Evolutionary conservation across 2,888 invertebrate genomes (phyloP).

Genomic region (Helleia helle): DNA sequence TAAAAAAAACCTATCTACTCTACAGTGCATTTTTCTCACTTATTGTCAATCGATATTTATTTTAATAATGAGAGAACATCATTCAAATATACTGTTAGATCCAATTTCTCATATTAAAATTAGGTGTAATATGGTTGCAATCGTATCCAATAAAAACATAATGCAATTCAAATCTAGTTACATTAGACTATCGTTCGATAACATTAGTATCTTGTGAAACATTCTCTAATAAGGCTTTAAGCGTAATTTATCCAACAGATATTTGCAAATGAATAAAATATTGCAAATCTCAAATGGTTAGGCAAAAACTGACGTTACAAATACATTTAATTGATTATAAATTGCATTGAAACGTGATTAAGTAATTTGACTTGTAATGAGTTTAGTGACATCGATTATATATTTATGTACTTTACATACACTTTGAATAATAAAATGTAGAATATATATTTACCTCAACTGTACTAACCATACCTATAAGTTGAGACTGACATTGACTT

Average conservation of each 20-base stretch:
- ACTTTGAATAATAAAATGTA: not conserved
- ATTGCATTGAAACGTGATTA: constrained; percentile 18
- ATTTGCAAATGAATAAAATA: constrained; percentile 12
- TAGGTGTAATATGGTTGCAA: too few species aligned
- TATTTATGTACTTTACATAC: constrained; percentile 5
- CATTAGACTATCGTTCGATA: not conserved
- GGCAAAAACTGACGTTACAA: constrained; percentile 21
- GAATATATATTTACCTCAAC: not conserved
- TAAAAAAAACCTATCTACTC: too few species aligned
- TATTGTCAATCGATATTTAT: too few species aligned
- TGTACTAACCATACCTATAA: too few species aligned
- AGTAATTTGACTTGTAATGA: constrained; percentile 9
- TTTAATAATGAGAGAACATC: too few species aligned
- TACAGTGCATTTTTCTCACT: too few species aligned
- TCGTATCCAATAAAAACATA: not conserved
- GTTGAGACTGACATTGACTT: too few species aligned
- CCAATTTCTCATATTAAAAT: too few species aligned
- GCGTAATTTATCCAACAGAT: constrained; percentile 11
- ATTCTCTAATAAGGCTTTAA: constrained; percentile 3
- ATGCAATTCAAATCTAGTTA: constrained; percentile 4
- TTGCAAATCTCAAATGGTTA: constrained; percentile 18
- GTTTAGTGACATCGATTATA: constrained; percentile 2
- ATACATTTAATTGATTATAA: constrained; percentile 24
- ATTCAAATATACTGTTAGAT: too few species aligned
- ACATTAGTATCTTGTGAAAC: constrained; percentile 5